Conservation (phyloP, 37 sponge, comb jelly and placozoan genomes). For the Agelas oroides region DNA sequence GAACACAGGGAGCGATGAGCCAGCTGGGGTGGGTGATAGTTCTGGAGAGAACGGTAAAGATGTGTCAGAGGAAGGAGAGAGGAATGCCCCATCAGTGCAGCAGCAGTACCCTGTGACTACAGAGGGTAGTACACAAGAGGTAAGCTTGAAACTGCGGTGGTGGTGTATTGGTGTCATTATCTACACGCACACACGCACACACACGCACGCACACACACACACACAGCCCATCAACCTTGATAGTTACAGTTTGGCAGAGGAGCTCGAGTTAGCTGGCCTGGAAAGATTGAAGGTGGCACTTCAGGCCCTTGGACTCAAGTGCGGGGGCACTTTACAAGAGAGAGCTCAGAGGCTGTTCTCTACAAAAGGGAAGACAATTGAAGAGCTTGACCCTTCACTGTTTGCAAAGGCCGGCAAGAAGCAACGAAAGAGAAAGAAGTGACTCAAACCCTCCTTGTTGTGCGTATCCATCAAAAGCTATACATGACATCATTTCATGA, state of each 20-base stretch:
- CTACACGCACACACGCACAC: too few relatives aligned
- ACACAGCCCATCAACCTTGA: conserved; percentile 46
- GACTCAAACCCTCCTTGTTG: not conserved
- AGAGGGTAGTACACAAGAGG: too few relatives aligned
- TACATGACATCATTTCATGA: not conserved
- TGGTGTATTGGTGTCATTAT: too few relatives aligned
- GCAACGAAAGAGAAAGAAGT: conserved; percentile 20
- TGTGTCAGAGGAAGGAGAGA: too few relatives aligned
- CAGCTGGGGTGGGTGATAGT: too few relatives aligned
- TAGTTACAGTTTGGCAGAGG: conserved; percentile 46
- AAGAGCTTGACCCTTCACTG: conserved; percentile 69
- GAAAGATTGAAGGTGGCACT: conserved; percentile 76
- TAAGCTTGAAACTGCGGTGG: too few relatives aligned
- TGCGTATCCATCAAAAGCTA: not conserved
- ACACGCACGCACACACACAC: not conserved
- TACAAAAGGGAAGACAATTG: conserved; percentile 58
- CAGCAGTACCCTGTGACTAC: too few relatives aligned
- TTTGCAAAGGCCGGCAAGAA: conserved; percentile 65
- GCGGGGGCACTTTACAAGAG: conserved; percentile 90
- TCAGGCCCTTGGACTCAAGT: conserved; percentile 83
- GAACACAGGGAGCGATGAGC: too few relatives aligned
- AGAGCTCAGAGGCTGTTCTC: conserved; percentile 85
- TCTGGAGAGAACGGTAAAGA: too few relatives aligned
- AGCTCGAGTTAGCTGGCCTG: conserved; percentile 67
- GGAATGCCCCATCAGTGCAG: too few relatives aligned